These are phyloP conservation scores for Perdita meconis DNA, from an alignment of 2,888 invertebrate genomes.

Conservation along the genomic window DNA sequence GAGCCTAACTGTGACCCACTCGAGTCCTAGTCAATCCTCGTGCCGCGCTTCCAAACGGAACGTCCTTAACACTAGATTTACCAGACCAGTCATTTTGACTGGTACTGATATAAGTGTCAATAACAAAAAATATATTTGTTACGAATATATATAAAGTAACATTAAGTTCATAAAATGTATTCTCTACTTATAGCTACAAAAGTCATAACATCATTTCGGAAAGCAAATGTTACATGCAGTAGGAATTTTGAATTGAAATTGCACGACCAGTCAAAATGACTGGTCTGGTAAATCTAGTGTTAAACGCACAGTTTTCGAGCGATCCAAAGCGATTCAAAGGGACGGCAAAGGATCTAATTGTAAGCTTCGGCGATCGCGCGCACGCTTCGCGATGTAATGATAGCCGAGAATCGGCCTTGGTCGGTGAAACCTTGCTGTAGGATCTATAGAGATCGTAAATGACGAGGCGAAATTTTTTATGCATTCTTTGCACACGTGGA, in stretches of 20 bases:
- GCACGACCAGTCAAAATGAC: too few species aligned
- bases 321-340: constrained; percentile 3
- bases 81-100: too few species aligned
- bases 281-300: too few species aligned
- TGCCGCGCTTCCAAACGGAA: constrained; percentile 2
- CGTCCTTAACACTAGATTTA: too few species aligned
- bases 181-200: too few species aligned
- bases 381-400: constrained; percentile 36
- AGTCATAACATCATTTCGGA: too few species aligned
- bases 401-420: constrained; percentile 37
- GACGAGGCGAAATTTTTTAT: constrained; percentile 27
- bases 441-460: constrained; percentile 30
- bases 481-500: neutral
- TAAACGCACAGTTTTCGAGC: constrained; percentile 2
- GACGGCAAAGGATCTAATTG: constrained; percentile 36
- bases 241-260: too few species aligned
- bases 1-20: constrained; percentile 46
- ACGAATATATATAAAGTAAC: too few species aligned
- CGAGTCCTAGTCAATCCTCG: neutral
- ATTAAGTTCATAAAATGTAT: too few species aligned
- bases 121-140: too few species aligned
- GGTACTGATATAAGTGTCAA: too few species aligned
- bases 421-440: constrained; percentile 30
- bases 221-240: too few species aligned
- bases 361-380: constrained; percentile 27